Percentiles rank a stretch among this genome's conserved stretches.
Evolutionary conservation across 2,797 vertebrate genomes (phyloP).

Genomic region (Hybognathus amarus): DNA sequence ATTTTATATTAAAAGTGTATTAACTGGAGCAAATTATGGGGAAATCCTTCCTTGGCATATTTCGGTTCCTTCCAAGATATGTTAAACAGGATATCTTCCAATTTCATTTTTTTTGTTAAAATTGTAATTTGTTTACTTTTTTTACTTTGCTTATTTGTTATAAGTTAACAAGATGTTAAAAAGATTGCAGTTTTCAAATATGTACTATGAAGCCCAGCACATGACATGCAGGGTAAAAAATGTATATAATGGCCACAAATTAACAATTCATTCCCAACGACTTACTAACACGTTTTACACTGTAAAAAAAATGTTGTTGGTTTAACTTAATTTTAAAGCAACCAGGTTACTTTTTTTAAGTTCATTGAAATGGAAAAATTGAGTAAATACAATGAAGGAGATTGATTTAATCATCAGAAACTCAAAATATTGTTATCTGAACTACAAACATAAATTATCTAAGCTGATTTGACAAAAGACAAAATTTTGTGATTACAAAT

Average conservation of each 20-base stretch:
- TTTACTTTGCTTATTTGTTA: neutral
- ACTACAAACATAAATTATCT: no score
- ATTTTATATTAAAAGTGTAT: neutral
- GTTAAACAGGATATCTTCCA: constrained; percentile 1
- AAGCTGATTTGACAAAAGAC: no score
- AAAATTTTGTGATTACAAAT: no score
- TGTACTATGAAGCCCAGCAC: neutral
- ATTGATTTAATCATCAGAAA: no score
- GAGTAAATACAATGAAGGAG: no score
- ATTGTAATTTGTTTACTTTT: neutral
- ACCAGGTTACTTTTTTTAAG: no score
- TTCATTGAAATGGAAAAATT: no score
- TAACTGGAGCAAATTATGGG: neutral
- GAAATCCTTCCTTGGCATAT: neutral
- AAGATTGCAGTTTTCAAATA: neutral
- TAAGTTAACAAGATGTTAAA: neutral
- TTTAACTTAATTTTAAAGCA: no score
- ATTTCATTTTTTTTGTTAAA: neutral
- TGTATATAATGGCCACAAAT: neutral
- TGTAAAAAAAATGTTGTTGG: no score
- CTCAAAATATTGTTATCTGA: no score
- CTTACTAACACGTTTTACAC: neutral
- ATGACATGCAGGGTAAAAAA: neutral
- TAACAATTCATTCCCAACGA: neutral
- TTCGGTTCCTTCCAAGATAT: neutral